Evolutionary conservation across 2,888 invertebrate genomes (phyloP).

Genomic region (Heliconius charithonia): DNA sequence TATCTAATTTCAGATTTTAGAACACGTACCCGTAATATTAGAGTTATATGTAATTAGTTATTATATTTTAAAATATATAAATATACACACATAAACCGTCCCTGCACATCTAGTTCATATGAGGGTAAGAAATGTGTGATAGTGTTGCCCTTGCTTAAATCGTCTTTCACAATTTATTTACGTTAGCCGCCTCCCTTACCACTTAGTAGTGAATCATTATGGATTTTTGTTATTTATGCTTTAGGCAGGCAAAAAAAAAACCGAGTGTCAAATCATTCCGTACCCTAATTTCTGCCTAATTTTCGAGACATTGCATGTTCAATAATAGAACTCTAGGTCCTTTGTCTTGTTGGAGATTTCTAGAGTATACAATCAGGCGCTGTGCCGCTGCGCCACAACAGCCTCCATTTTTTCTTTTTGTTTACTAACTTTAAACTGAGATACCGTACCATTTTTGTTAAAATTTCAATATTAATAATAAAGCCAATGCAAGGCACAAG

Average conservation of each 20-base stretch:
- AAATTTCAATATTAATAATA: too few relatives aligned
- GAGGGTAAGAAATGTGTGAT: slow-evolving; percentile 65
- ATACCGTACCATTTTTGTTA: too few relatives aligned
- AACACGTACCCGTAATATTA: slow-evolving; percentile 47
- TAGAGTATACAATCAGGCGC: too few relatives aligned
- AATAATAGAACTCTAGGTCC: too few relatives aligned
- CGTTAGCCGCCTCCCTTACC: slow-evolving; percentile 1
- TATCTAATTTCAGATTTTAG: slow-evolving; percentile 77
- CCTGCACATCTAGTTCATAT: slow-evolving; percentile 48
- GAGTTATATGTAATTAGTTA: slow-evolving; percentile 19
- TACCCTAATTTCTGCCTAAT: not conserved
- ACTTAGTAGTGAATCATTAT: slow-evolving; percentile 4
- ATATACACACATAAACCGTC: slow-evolving; percentile 51
- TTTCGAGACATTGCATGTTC: too few relatives aligned
- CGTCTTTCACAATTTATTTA: slow-evolving; percentile 24
- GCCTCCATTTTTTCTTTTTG: not conserved
- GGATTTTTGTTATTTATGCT: not conserved
- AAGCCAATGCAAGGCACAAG: too few relatives aligned
- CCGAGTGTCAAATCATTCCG: not conserved
- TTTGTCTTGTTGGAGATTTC: too few relatives aligned
- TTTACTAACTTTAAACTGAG: slow-evolving; percentile 12
- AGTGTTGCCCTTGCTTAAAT: slow-evolving; percentile 48
- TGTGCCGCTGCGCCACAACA: too few relatives aligned
- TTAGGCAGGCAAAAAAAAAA: not conserved
- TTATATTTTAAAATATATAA: slow-evolving; percentile 47